A percentile compares a stretch with the other conserved stretches of the same genome.
phyloP scores from a whole-genome alignment of 1,140 invertebrate species.

The Magallana gigas region DNA sequence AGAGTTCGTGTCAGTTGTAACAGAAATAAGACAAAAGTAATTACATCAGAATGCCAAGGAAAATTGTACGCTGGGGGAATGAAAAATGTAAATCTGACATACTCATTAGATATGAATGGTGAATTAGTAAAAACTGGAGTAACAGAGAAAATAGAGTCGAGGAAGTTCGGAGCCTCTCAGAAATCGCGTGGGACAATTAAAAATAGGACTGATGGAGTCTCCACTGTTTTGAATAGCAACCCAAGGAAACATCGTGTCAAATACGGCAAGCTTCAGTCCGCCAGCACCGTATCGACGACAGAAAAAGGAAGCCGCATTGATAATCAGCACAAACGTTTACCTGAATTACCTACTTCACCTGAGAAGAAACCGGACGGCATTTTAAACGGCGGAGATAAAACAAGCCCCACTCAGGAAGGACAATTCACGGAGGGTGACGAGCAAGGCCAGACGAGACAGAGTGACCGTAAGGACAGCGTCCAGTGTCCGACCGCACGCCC shows the following conservation, averaged over 20 bases:
- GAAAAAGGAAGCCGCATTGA: constrained; percentile 24
- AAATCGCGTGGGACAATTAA: constrained; percentile 13
- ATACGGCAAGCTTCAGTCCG: background rate
- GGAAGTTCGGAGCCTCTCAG: background rate
- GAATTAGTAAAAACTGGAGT: constrained; percentile 1
- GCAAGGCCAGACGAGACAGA: background rate
- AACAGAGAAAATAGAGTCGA: background rate
- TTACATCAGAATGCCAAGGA: constrained; percentile 13
- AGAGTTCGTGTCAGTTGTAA: constrained; percentile 28
- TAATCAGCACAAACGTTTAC: constrained; percentile 24
- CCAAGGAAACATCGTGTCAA: background rate
- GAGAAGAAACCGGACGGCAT: background rate
- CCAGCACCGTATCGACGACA: constrained; percentile 14
- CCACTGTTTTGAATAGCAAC: background rate
- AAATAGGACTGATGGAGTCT: background rate
- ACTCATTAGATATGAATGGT: constrained; percentile 14
- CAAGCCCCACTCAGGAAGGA: constrained; percentile 14
- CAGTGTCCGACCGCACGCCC: background rate
- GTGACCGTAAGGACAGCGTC: background rate
- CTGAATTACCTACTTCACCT: constrained; percentile 33
- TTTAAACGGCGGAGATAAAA: constrained; percentile 34
- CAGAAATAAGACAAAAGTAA: constrained; percentile 13
- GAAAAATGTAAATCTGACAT: constrained; percentile 10
- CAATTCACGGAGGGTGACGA: constrained; percentile 12
- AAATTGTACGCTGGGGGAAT: background rate